A percentile compares a stretch with the other conserved stretches of the same genome.
Conservation (phyloP, 2,113 vertebrate species). For the Balaeniceps rex region DNA sequence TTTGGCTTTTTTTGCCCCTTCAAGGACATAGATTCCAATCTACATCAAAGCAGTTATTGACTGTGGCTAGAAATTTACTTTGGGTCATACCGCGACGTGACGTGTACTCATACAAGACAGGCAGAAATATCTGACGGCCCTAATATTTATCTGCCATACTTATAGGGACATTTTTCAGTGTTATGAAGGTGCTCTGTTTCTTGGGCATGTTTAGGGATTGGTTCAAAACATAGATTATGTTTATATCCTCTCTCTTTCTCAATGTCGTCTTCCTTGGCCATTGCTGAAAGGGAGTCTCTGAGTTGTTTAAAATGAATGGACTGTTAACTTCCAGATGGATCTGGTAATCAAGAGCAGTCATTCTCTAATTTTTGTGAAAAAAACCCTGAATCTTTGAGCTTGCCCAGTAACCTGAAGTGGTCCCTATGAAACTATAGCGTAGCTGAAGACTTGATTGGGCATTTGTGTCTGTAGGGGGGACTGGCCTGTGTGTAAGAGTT, state of each 20-base stretch:
- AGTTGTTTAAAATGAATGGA: background rate
- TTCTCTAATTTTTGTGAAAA: background rate
- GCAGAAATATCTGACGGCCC: background rate
- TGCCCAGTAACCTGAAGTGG: background rate
- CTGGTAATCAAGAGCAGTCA: background rate
- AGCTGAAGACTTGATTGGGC: background rate
- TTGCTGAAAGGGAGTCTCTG: background rate
- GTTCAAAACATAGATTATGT: background rate
- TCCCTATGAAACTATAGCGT: background rate
- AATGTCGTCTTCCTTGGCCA: background rate
- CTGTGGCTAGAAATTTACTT: background rate
- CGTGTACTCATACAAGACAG: background rate
- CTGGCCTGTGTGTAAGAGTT: background rate
- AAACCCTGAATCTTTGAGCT: background rate
- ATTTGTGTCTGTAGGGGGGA: background rate
- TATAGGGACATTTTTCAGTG: background rate
- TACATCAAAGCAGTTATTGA: constrained; percentile 27
- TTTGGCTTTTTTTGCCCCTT: constrained; percentile 3
- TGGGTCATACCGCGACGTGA: background rate
- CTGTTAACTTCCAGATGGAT: background rate
- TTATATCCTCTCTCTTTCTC: background rate
- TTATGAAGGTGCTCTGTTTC: background rate
- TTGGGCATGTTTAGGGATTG: background rate
- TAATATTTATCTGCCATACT: background rate
- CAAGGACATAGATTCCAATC: background rate